Percentiles rank a stretch among this genome's conserved stretches.
phyloP scores from a whole-genome alignment of 2,113 vertebrate species.

The Myotis davidii region DNA sequence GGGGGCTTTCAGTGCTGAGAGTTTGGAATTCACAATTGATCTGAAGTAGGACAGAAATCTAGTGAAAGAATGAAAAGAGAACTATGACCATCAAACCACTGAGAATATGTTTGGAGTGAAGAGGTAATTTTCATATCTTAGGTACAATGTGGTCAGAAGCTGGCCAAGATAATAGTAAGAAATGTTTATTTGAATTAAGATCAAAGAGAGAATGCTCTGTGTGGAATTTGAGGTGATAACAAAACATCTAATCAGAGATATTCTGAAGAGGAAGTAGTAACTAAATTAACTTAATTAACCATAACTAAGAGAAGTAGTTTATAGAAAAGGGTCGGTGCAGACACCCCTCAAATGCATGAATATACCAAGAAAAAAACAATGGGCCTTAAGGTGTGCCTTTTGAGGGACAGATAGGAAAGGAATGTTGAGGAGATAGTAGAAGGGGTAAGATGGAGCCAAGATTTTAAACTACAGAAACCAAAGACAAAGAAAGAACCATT shows the following conservation, averaged over 20 bases:
- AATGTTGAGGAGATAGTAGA: neutral
- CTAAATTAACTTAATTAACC: neutral
- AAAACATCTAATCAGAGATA: neutral
- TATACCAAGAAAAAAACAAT: neutral
- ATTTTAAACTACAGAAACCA: constrained; percentile 16
- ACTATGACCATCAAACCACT: neutral
- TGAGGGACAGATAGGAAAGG: neutral
- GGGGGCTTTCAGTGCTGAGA: neutral
- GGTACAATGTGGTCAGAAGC: neutral
- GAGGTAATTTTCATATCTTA: neutral
- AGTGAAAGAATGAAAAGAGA: neutral
- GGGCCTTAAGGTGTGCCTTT: neutral
- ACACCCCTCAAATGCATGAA: neutral
- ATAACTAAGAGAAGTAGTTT: neutral
- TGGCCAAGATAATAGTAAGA: neutral
- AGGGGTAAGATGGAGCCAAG: neutral
- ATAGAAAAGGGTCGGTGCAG: neutral
- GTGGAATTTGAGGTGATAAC: neutral
- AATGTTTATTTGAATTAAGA: neutral
- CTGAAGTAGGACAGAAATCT: neutral
- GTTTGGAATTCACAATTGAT: constrained; percentile 9
- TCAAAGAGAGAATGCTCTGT: neutral
- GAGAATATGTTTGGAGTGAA: neutral
- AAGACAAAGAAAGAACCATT: constrained; percentile 34
- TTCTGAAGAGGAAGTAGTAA: constrained; percentile 15